These are phyloP conservation scores for Phenacoccus solenopsis DNA, from an alignment of 1,140 invertebrate genomes.

Conservation along the genomic window DNA sequence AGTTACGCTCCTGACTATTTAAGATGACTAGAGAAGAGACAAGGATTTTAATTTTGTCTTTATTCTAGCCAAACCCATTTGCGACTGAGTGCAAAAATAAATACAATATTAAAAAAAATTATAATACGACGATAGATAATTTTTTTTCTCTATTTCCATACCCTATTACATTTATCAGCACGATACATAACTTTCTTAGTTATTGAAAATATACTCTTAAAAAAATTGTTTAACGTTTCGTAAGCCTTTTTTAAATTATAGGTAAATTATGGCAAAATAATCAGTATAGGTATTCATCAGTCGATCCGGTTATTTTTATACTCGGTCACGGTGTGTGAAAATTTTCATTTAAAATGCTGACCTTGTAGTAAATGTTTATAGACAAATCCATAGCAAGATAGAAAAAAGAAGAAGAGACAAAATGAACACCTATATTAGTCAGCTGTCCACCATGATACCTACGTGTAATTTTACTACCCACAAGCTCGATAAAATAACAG, in stretches of 20 bases:
- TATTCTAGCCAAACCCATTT: no score
- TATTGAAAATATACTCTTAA: not conserved
- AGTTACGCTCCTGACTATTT: no score
- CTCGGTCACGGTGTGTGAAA: not conserved
- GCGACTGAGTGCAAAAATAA: no score
- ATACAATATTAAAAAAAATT: no score
- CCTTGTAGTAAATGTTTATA: slow-evolving; percentile 34
- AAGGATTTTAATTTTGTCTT: no score
- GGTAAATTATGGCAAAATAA: not conserved
- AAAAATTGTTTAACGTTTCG: not conserved
- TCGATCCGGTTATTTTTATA: not conserved
- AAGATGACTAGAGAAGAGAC: no score
- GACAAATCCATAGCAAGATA: slow-evolving; percentile 91
- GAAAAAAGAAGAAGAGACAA: slow-evolving; percentile 87
- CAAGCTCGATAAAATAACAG: slow-evolving; percentile 87
- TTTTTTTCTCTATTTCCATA: no score
- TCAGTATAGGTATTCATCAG: not conserved
- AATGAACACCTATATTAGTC: slow-evolving; percentile 91
- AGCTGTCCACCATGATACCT: slow-evolving; percentile 78
- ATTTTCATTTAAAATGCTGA: not conserved
- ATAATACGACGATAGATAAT: no score
- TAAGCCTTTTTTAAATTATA: not conserved
- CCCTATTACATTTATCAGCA: no score
- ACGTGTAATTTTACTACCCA: slow-evolving; percentile 86
- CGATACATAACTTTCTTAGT: no score